These are phyloP conservation scores for Idris sp. DNA, from an alignment of 1,140 invertebrate genomes.

Conservation along the genomic window DNA sequence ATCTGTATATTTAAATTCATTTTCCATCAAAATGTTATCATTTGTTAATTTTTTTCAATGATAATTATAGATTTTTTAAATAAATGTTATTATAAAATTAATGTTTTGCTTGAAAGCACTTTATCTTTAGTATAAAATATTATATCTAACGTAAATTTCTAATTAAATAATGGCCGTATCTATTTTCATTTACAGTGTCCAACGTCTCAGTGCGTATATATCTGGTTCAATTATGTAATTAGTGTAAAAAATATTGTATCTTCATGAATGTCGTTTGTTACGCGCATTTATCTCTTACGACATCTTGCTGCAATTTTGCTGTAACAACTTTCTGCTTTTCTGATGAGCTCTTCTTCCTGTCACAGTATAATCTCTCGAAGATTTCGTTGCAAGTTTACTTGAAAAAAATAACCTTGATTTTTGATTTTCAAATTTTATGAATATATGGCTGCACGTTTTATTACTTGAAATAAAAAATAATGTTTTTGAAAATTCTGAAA, in stretches of 20 bases:
- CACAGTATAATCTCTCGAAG: conserved; percentile 16
- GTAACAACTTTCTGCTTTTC: conserved; percentile 33
- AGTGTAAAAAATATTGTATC: conserved; percentile 18
- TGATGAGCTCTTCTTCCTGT: conserved; percentile 38
- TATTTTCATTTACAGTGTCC: conserved; percentile 15
- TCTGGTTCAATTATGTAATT: conserved; percentile 24
- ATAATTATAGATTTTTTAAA: too few relatives aligned
- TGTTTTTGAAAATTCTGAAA: too few relatives aligned
- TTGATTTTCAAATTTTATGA: too few relatives aligned
- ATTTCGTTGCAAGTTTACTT: background rate
- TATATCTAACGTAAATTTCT: background rate
- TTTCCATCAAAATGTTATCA: too few relatives aligned
- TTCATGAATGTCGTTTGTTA: conserved; percentile 34
- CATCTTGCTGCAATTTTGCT: conserved; percentile 27
- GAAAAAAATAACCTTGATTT: background rate
- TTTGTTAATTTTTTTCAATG: too few relatives aligned
- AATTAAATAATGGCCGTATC: conserved; percentile 9
- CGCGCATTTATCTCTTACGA: conserved; percentile 25
- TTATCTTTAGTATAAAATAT: conserved; percentile 3
- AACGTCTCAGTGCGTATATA: background rate
- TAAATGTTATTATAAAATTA: conserved; percentile 4
- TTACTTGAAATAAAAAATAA: too few relatives aligned
- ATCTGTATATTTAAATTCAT: background rate
- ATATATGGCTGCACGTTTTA: too few relatives aligned
- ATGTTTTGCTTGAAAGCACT: background rate